phyloP scores from a whole-genome alignment of 2,113 vertebrate species.

The Oncorhynchus gorbuscha region DNA sequence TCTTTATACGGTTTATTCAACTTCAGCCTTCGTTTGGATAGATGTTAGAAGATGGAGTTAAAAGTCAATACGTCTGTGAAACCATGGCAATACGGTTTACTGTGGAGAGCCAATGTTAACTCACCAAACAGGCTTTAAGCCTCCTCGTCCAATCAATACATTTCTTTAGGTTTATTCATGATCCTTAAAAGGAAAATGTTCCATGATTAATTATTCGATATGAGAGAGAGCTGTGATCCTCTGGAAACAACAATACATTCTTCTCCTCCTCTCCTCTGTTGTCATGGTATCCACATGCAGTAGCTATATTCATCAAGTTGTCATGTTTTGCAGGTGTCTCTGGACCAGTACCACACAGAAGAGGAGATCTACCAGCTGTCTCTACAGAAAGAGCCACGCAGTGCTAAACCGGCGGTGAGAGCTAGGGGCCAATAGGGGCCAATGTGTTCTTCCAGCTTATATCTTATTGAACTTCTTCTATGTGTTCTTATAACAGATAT shows the following conservation, averaged over 20 bases:
- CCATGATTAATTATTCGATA: not conserved
- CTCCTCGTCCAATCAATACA: not conserved
- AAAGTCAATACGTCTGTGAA: conserved; percentile 38
- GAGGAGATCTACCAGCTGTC: conserved; percentile 92
- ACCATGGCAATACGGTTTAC: not conserved
- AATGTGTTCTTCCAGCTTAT: not conserved
- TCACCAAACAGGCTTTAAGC: not conserved
- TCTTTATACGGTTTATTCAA: conserved; percentile 30
- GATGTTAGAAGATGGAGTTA: conserved; percentile 19
- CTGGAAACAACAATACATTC: too few relatives aligned
- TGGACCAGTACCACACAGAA: conserved; percentile 92
- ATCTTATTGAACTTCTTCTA: not conserved
- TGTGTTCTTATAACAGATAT: not conserved
- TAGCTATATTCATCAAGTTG: not conserved
- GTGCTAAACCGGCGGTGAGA: conserved; percentile 77
- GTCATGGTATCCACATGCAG: too few relatives aligned
- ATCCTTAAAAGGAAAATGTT: not conserved
- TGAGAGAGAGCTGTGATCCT: too few relatives aligned
- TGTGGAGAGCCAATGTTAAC: not conserved
- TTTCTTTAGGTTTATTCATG: not conserved
- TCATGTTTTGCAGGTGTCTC: conserved; percentile 77
- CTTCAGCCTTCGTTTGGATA: conserved; percentile 12
- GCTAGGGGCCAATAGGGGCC: not conserved
- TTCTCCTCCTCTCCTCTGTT: too few relatives aligned
- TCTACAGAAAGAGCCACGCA: conserved; percentile 83